Evolutionary conservation across 2,797 vertebrate genomes (phyloP).

Genomic region (Neosilurus mollespiculum): DNA sequence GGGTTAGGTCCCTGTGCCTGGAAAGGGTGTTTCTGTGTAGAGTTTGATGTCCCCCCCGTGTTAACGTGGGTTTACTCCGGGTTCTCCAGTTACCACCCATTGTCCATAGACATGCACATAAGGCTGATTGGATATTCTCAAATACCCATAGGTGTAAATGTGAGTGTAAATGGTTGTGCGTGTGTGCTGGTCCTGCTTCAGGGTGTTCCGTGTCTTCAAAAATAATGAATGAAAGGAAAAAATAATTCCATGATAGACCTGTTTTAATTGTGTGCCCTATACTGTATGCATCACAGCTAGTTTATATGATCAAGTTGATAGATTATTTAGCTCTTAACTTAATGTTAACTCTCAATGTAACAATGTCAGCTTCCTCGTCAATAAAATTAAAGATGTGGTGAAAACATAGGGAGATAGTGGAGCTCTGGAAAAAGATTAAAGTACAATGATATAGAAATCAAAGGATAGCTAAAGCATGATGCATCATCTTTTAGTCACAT

Average conservation of each 20-base stretch:
- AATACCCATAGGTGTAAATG: too few species aligned
- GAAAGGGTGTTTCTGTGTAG: too few species aligned
- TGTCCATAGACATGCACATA: too few species aligned
- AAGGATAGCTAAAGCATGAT: neutral
- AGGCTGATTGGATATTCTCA: too few species aligned
- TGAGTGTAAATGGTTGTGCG: too few species aligned
- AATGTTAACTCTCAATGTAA: neutral
- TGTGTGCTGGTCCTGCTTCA: too few species aligned
- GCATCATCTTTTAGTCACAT: constrained; percentile 21
- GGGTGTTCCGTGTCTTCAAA: too few species aligned
- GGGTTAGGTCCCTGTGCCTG: too few species aligned
- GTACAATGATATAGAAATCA: neutral
- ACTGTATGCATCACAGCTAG: neutral
- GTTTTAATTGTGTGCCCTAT: neutral
- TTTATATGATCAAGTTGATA: neutral
- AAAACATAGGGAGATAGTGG: neutral
- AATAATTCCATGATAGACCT: neutral
- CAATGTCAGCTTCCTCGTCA: neutral
- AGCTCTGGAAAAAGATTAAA: neutral
- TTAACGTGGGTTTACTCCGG: too few species aligned
- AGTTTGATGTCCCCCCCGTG: too few species aligned
- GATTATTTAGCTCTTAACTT: neutral
- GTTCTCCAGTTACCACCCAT: too few species aligned
- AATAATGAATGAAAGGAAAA: too few species aligned
- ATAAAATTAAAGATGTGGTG: neutral